phyloP scores from a whole-genome alignment of 1,140 invertebrate species.

The Forficula auricularia region DNA sequence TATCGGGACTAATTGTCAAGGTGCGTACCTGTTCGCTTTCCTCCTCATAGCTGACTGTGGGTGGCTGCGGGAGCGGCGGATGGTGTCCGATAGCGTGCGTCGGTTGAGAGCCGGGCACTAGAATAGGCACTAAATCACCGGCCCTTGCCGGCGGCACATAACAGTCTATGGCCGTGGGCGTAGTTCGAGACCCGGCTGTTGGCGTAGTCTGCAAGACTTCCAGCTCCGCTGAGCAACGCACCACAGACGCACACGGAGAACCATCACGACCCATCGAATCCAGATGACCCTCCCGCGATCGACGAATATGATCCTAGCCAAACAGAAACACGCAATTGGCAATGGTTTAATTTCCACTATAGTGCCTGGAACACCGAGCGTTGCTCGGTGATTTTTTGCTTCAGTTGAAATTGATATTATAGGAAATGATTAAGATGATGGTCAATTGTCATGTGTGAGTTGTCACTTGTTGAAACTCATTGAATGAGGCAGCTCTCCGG shows the following conservation, averaged over 20 bases:
- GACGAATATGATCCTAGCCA: conserved; percentile 55
- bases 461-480: no score
- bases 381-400: no score
- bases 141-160: conserved; percentile 29
- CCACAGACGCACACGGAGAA: conserved; percentile 13
- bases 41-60: not conserved
- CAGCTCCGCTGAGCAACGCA: not conserved
- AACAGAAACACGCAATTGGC: no score
- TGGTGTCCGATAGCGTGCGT: not conserved
- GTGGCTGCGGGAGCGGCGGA: not conserved
- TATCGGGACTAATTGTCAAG: no score
- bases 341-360: no score
- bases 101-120: conserved; percentile 15
- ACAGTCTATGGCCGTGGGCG: conserved; percentile 16
- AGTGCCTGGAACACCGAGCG: no score
- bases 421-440: no score
- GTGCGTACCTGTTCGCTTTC: not conserved
- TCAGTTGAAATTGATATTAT: no score
- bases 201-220: conserved; percentile 1
- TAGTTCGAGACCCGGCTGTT: conserved; percentile 12
- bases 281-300: conserved; percentile 55
- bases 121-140: conserved; percentile 28
- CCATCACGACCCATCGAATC: conserved; percentile 40
- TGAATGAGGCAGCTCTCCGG: no score
- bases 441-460: no score